These are phyloP conservation scores for Megaptera novaeangliae DNA, from an alignment of 2,113 vertebrate species.

Conservation along the genomic window DNA sequence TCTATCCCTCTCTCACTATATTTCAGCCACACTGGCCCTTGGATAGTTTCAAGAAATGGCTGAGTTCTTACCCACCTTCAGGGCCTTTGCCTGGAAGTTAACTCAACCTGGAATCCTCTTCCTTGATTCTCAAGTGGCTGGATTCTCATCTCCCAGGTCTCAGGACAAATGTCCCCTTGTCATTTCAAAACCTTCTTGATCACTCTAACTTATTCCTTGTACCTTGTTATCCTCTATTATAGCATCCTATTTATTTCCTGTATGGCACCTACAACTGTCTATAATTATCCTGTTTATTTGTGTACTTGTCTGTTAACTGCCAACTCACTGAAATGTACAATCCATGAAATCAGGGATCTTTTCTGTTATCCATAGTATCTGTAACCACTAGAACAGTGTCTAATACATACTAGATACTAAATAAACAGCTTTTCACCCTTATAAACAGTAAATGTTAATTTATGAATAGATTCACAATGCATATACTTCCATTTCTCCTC, in stretches of 20 bases:
- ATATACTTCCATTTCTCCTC: background rate
- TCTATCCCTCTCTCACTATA: background rate
- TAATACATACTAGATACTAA: background rate
- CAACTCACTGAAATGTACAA: background rate
- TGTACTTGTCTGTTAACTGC: background rate
- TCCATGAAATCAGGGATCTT: background rate
- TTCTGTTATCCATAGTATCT: background rate
- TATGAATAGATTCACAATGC: background rate
- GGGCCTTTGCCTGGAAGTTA: background rate
- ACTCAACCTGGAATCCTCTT: background rate
- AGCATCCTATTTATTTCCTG: background rate
- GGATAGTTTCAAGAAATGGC: background rate
- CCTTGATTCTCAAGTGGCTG: background rate
- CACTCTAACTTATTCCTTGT: background rate
- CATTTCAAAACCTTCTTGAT: background rate
- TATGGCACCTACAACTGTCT: background rate
- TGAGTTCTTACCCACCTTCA: background rate
- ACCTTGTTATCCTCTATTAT: background rate
- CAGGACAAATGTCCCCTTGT: background rate
- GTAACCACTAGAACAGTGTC: background rate
- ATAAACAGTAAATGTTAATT: background rate
- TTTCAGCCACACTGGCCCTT: background rate
- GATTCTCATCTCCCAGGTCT: background rate
- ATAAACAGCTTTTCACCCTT: background rate
- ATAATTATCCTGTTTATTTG: background rate